Evolutionary conservation across 2,797 vertebrate genomes (phyloP).

Genomic region (Columba guinea): DNA sequence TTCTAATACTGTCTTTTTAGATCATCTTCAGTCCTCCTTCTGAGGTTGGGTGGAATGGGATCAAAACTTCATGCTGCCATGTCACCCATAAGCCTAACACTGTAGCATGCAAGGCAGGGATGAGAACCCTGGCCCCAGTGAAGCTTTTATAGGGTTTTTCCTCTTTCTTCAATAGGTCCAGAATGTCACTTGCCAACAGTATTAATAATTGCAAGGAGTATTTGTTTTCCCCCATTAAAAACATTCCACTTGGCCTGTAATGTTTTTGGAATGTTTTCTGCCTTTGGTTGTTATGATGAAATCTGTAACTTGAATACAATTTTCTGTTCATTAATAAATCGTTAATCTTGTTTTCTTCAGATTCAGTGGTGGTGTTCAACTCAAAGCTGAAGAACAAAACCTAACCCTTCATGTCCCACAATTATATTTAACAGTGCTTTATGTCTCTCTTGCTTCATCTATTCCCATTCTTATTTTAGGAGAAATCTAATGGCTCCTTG

Average conservation of each 20-base stretch:
- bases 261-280: not conserved
- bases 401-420: not conserved
- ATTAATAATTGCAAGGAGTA: not conserved
- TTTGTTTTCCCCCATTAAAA: not conserved
- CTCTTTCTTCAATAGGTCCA: not conserved
- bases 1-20: not conserved
- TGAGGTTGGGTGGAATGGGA: not conserved
- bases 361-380: not conserved
- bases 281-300: not conserved
- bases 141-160: not conserved
- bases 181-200: not conserved
- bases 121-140: not conserved
- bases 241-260: not conserved
- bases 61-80: not conserved
- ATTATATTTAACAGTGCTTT: not conserved
- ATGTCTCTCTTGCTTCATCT: not conserved
- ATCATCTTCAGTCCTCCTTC: not conserved
- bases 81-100: not conserved
- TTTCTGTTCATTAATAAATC: not conserved
- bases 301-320: not conserved
- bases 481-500: not conserved
- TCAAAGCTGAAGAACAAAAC: not conserved
- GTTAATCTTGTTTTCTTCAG: not conserved
- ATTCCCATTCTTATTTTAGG: not conserved
- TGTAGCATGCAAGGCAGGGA: not conserved